These are phyloP conservation scores for Cepaea hortensis DNA, from an alignment of 2,888 invertebrate genomes.

Conservation along the genomic window DNA sequence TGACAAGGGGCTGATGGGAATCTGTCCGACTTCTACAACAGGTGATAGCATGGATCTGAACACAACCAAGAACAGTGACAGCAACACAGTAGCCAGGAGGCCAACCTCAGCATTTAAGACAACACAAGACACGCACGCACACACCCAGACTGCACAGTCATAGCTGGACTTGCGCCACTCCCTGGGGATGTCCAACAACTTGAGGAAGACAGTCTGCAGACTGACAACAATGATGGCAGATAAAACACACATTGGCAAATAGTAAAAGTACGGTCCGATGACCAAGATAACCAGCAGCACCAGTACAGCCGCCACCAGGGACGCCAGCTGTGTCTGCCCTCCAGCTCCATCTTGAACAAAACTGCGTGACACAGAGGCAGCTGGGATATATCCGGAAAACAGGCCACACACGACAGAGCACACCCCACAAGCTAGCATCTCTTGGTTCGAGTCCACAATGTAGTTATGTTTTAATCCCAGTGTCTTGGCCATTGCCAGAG, in stretches of 20 bases:
- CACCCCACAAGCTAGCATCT: constrained; percentile 71
- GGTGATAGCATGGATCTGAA: constrained; percentile 78
- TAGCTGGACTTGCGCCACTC: constrained; percentile 49
- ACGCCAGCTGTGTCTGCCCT: constrained; percentile 82
- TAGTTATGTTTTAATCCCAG: constrained; percentile 78
- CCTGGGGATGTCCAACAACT: constrained; percentile 53
- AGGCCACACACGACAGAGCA: constrained; percentile 81
- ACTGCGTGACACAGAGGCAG: constrained; percentile 78
- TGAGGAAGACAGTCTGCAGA: constrained; percentile 70
- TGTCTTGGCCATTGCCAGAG: constrained; percentile 77
- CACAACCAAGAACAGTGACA: constrained; percentile 86
- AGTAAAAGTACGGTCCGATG: constrained; percentile 50
- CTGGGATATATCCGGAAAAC: constrained; percentile 74
- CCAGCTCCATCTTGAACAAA: constrained; percentile 89
- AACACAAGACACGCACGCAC: constrained; percentile 85
- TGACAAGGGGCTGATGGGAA: constrained; percentile 28
- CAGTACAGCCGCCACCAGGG: constrained; percentile 57
- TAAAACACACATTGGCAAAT: constrained; percentile 78
- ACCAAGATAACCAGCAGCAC: constrained; percentile 54
- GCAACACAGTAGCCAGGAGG: constrained; percentile 84
- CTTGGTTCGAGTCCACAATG: constrained; percentile 60
- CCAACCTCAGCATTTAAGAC: constrained; percentile 89
- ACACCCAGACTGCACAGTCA: constrained; percentile 81
- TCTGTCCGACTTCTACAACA: constrained; percentile 44
- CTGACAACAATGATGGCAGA: constrained; percentile 73